A percentile compares a stretch with the other conserved stretches of the same genome.
Conservation (phyloP, 2,113 vertebrate genomes). For the Pollimyrus isidori region DNA sequence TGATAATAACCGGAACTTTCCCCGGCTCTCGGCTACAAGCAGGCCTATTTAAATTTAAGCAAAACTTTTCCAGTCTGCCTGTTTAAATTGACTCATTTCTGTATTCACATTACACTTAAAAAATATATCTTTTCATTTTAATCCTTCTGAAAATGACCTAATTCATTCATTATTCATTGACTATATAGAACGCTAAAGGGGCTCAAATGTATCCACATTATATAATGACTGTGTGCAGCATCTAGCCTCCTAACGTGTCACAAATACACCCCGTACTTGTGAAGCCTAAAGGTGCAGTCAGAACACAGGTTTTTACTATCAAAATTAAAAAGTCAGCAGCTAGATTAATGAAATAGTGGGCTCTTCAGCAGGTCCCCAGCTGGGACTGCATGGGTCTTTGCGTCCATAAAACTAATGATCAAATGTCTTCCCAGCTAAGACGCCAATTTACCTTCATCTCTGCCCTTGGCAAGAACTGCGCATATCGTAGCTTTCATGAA, state of each 20-base stretch:
- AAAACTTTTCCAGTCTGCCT: not conserved
- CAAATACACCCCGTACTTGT: not conserved
- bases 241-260: not conserved
- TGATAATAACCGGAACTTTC: not conserved
- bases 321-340: not conserved
- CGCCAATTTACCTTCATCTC: not conserved
- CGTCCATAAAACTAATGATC: conserved; percentile 7
- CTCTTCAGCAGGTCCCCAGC: not conserved
- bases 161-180: not conserved
- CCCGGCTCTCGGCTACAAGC: not conserved
- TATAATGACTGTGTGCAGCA: not conserved
- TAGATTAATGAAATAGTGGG: not conserved
- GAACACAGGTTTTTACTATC: not conserved
- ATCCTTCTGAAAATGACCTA: not conserved
- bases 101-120: not conserved
- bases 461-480: not conserved
- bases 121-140: not conserved
- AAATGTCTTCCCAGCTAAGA: not conserved
- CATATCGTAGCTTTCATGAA: not conserved
- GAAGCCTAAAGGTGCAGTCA: not conserved
- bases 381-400: not conserved
- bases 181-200: not conserved
- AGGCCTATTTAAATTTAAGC: not conserved
- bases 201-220: not conserved
- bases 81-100: not conserved